Conservation (phyloP, 2,888 invertebrate genomes). For the Caenorhabditis imperialis region DNA sequence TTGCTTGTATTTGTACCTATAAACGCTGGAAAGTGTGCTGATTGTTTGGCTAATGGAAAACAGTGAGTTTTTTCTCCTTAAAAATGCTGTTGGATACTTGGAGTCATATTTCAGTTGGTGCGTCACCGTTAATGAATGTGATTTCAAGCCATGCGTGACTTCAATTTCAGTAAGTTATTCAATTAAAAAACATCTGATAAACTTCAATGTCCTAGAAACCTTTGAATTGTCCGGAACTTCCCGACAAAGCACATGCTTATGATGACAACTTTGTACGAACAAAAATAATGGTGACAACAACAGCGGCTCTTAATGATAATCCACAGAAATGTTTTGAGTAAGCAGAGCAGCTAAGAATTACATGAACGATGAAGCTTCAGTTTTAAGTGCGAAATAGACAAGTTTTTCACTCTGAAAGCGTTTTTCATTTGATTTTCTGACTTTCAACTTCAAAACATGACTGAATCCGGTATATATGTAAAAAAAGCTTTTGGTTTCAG, state of each 20-base stretch:
- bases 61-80: constrained; percentile 20
- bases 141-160: constrained; percentile 42
- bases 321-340: constrained; percentile 61
- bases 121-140: constrained; percentile 35
- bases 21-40: constrained; percentile 31
- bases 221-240: constrained; percentile 53
- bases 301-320: constrained; percentile 58
- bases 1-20: too few relatives aligned
- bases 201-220: constrained; percentile 30
- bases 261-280: constrained; percentile 57
- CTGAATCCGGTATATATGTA: background rate
- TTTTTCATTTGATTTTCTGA: too few relatives aligned
- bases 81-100: background rate
- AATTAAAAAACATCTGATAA: background rate
- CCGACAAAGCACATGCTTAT: constrained; percentile 53
- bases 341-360: too few relatives aligned
- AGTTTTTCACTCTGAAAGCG: background rate
- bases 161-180: constrained; percentile 19
- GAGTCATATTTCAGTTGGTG: too few relatives aligned
- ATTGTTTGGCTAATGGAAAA: constrained; percentile 36
- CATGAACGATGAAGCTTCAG: too few relatives aligned
- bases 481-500: constrained; percentile 29
- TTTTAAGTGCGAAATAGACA: too few relatives aligned
- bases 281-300: constrained; percentile 51
- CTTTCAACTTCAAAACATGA: constrained; percentile 39